phyloP scores from a whole-genome alignment of 2,797 vertebrate genomes.

The Phyllotis vaccarum region DNA sequence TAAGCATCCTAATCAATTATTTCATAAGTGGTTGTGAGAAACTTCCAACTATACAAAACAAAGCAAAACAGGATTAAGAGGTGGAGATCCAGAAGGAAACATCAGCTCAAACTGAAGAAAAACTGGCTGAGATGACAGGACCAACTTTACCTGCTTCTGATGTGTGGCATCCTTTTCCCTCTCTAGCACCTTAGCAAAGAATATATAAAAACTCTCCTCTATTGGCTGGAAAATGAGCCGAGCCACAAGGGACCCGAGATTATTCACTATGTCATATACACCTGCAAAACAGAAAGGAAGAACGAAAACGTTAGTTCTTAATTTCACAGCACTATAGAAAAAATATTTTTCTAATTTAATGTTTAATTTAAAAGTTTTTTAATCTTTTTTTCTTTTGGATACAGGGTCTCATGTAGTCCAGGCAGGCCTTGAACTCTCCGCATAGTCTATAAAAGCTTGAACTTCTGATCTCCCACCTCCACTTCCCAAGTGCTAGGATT shows the following conservation, averaged over 20 bases:
- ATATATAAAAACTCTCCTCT: slow-evolving; percentile 99
- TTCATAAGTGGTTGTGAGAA: no score
- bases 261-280: slow-evolving; percentile 97
- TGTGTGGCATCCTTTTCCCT: slow-evolving; percentile 90
- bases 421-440: background rate
- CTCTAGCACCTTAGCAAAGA: slow-evolving; percentile 96
- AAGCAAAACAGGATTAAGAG: background rate
- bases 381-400: background rate
- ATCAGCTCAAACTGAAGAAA: background rate
- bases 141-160: slow-evolving; percentile 92
- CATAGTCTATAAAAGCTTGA: background rate
- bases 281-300: slow-evolving; percentile 84
- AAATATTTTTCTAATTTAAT: slow-evolving; percentile 33
- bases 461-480: background rate
- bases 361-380: slow-evolving; percentile 34
- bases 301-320: background rate
- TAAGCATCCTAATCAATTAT: no score
- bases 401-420: background rate
- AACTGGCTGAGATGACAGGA: slow-evolving; percentile 22
- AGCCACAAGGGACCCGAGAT: slow-evolving; percentile 98
- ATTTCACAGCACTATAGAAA: slow-evolving; percentile 46
- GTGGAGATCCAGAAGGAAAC: slow-evolving; percentile 26
- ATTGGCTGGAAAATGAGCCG: slow-evolving; percentile 97
- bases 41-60: no score
- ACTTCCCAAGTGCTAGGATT: background rate